phyloP scores from a whole-genome alignment of 2,797 vertebrate genomes.

The Gadopsis bispinosus region DNA sequence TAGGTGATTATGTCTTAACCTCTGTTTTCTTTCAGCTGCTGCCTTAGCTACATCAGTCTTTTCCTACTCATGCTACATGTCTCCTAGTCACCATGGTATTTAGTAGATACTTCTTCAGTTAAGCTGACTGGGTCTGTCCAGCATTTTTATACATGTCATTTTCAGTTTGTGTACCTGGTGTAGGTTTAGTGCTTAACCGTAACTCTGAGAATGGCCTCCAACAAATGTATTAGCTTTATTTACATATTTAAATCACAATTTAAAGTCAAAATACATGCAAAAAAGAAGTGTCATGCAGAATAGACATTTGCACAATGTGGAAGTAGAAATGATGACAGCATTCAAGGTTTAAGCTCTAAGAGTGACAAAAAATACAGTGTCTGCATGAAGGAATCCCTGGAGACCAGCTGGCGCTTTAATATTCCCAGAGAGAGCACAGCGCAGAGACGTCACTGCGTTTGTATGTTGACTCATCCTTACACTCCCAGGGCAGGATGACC shows the following conservation, averaged over 20 bases:
- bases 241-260: neutral
- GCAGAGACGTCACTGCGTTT: constrained; percentile 30
- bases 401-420: constrained; percentile 26
- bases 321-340: neutral
- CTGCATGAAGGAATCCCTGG: constrained; percentile 19
- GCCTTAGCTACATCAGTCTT: neutral
- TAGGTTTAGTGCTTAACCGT: neutral
- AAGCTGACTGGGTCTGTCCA: neutral
- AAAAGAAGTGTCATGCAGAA: neutral
- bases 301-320: neutral
- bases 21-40: neutral
- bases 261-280: neutral
- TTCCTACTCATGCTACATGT: neutral
- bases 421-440: constrained; percentile 30
- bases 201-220: neutral
- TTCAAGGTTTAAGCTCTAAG: neutral
- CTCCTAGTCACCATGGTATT: neutral
- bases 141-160: neutral
- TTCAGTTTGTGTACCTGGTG: neutral
- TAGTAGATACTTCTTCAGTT: neutral
- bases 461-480: constrained; percentile 47
- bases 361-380: neutral
- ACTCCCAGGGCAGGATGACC: constrained; percentile 56
- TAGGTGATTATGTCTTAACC: neutral
- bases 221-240: neutral